Percentiles rank a stretch among this genome's conserved stretches.
phyloP scores from a whole-genome alignment of 2,797 vertebrate genomes.

The Lithobates sylvaticus region DNA sequence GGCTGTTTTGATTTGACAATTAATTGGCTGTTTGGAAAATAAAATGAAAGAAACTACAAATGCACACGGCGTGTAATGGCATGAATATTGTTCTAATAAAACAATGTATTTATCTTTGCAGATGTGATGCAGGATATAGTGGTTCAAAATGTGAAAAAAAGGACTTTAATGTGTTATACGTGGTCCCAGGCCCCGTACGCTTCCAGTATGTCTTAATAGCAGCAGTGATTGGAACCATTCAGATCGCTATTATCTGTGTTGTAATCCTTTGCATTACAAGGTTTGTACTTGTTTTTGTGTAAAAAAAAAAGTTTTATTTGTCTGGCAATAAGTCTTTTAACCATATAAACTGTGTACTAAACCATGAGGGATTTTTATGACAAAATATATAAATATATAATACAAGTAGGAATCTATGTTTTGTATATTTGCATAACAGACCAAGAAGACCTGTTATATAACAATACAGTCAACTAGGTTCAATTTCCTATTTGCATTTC shows the following conservation, averaged over 20 bases:
- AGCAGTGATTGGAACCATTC: conserved; percentile 97
- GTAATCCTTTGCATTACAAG: conserved; percentile 99
- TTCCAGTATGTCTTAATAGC: conserved; percentile 98
- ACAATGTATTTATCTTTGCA: conserved; percentile 69
- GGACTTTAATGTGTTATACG: conserved; percentile 97
- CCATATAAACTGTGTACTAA: not conserved
- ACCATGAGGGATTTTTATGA: not conserved
- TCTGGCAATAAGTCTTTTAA: not conserved
- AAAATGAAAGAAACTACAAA: not conserved
- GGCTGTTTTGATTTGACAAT: not conserved
- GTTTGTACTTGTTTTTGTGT: conserved; percentile 76
- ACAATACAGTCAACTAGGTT: not conserved
- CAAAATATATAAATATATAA: too few species aligned
- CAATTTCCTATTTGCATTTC: too few species aligned
- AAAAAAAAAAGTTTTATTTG: not conserved
- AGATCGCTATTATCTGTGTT: conserved; percentile 98
- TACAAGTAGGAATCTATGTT: too few species aligned
- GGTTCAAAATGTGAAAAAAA: conserved; percentile 98
- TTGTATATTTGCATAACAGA: not conserved
- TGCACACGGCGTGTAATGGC: too few species aligned
- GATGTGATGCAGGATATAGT: conserved; percentile 96
- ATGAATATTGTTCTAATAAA: not conserved
- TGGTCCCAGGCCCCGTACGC: conserved; percentile 95
- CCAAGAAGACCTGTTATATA: not conserved
- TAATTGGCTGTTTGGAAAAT: not conserved